A percentile compares a stretch with the other conserved stretches of the same genome.
Evolutionary conservation across 2,888 invertebrate species (phyloP).

Genomic region (Spodoptera exigua): DNA sequence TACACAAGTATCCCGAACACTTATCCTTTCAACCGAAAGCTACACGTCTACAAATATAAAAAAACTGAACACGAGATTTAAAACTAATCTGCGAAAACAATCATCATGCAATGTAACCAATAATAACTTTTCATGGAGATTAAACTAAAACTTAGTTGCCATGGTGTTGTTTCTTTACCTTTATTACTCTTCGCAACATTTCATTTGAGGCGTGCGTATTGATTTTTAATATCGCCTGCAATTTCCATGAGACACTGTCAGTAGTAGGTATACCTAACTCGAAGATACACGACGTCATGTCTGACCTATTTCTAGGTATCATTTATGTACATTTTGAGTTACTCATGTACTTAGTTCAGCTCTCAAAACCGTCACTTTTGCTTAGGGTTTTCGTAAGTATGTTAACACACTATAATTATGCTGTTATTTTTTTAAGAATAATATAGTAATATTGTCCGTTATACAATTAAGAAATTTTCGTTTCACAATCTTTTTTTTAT

Average conservation of each 20-base stretch:
- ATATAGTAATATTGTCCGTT: no score
- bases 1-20: no score
- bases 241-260: conserved; percentile 50
- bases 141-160: conserved; percentile 17
- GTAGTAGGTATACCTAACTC: conserved; percentile 26
- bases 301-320: conserved; percentile 54
- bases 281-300: conserved; percentile 49
- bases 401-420: no score
- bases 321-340: conserved; percentile 25
- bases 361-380: no score
- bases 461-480: no score
- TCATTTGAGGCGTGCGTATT: conserved; percentile 42
- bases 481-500: no score
- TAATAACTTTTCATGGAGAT: conserved; percentile 2
- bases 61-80: not conserved
- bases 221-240: conserved; percentile 61
- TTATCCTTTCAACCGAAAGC: no score
- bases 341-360: conserved; percentile 3
- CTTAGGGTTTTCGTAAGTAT: no score
- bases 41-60: not conserved
- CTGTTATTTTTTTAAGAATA: no score
- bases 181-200: conserved; percentile 10
- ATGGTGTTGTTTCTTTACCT: conserved; percentile 3
- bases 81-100: no score
- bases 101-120: no score